Conservation (phyloP, 2,113 vertebrate genomes). For the Burhinus oedicnemus region DNA sequence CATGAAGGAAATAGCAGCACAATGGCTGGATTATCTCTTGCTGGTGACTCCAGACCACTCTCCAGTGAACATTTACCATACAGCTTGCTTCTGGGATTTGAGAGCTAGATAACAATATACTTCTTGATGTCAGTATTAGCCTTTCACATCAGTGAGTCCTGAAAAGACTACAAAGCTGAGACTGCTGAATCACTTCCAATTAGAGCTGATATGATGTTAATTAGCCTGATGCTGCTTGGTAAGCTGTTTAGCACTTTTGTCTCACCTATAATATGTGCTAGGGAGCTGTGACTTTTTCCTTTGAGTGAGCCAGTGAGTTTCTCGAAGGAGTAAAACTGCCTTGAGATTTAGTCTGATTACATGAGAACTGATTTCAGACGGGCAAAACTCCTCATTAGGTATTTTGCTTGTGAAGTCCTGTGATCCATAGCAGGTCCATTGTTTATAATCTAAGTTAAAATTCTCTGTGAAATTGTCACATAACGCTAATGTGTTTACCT, state of each 20-base stretch:
- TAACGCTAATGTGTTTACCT: not conserved
- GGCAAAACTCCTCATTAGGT: not conserved
- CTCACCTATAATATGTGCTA: conserved; percentile 14
- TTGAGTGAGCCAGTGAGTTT: not conserved
- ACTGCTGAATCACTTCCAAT: conserved; percentile 55
- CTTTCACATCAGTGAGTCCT: conserved; percentile 39
- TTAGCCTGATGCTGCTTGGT: conserved; percentile 60
- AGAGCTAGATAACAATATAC: not conserved
- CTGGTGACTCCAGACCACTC: not conserved
- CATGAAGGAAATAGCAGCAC: not conserved
- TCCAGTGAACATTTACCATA: not conserved
- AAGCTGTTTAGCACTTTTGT: conserved; percentile 61
- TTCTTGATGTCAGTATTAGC: conserved; percentile 33
- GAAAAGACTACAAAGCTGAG: conserved; percentile 2
- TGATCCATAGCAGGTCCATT: not conserved
- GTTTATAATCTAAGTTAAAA: not conserved
- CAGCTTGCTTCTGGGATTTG: not conserved
- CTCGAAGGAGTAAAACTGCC: not conserved
- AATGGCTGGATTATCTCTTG: not conserved
- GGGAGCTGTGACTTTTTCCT: not conserved
- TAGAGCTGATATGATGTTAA: conserved; percentile 67
- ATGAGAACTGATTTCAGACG: not conserved
- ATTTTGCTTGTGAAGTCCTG: not conserved
- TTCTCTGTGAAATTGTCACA: not conserved
- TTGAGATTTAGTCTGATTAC: not conserved